A percentile compares a stretch with the other conserved stretches of the same genome.
Evolutionary conservation across 2,797 vertebrate species (phyloP).

Genomic region (Trichosurus vulpecula): DNA sequence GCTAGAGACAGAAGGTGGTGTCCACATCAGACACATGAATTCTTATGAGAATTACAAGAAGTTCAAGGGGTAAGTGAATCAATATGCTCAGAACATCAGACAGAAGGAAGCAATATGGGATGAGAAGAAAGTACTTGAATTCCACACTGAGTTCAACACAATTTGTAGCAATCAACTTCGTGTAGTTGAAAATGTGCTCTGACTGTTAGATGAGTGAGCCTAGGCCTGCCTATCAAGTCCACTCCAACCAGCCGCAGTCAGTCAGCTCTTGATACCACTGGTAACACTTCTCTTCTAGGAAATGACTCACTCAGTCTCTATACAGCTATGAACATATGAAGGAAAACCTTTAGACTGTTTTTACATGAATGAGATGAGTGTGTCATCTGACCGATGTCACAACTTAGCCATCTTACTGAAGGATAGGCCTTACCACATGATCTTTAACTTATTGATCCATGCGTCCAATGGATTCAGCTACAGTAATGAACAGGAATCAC

Average conservation of each 20-base stretch:
- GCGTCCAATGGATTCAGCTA: not conserved
- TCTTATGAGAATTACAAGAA: not conserved
- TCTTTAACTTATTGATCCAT: constrained; percentile 3
- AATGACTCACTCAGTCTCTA: not conserved
- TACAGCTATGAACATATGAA: not conserved
- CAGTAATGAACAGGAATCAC: not conserved
- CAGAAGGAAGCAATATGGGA: not conserved
- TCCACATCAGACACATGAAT: not conserved
- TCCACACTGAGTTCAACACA: not conserved
- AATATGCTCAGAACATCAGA: not conserved
- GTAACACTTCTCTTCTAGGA: not conserved
- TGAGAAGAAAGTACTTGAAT: not conserved
- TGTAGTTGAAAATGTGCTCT: not conserved
- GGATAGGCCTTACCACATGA: not conserved
- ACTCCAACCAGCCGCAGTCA: not conserved
- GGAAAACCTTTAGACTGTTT: not conserved
- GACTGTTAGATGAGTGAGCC: not conserved
- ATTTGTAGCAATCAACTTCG: not conserved
- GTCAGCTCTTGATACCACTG: not conserved
- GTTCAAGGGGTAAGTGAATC: not conserved
- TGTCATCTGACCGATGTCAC: not conserved
- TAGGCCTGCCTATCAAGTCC: not conserved
- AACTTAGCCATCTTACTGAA: not conserved
- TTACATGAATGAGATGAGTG: not conserved
- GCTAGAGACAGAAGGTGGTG: not conserved